Evolutionary conservation across 2,888 invertebrate genomes (phyloP).

Genomic region (Drosophila cognata): DNA sequence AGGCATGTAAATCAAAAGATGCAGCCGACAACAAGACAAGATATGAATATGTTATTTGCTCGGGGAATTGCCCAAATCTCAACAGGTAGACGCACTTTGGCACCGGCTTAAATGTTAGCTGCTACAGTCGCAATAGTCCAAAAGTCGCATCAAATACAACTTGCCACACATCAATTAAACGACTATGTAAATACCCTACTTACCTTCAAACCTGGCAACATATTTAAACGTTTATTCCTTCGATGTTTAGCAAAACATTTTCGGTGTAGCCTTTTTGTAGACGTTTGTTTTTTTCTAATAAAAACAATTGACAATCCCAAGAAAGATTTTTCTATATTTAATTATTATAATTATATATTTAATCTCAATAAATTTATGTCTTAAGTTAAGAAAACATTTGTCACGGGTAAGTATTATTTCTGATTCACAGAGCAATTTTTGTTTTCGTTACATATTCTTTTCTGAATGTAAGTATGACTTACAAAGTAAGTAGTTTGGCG

Average conservation of each 20-base stretch:
- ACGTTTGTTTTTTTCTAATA: no score
- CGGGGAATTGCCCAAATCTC: conserved; percentile 82
- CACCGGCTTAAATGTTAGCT: conserved; percentile 24
- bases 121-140: background rate
- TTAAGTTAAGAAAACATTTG: background rate
- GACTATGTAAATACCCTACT: conserved; percentile 25
- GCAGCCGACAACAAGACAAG: conserved; percentile 55
- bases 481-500: background rate
- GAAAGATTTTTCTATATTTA: background rate
- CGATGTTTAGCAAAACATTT: no score
- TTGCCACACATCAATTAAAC: background rate
- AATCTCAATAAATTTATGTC: no score
- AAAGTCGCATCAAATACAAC: conserved; percentile 15
- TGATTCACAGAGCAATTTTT: background rate
- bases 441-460: background rate
- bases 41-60: conserved; percentile 83
- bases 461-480: background rate
- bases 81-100: conserved; percentile 84
- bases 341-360: no score
- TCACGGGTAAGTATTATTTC: background rate
- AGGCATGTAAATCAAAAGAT: conserved; percentile 51
- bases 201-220: background rate
- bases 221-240: background rate
- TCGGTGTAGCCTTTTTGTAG: no score
- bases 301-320: background rate